Evolutionary conservation across 2,797 vertebrate genomes (phyloP).

Genomic region (Atherinosoma microstoma): DNA sequence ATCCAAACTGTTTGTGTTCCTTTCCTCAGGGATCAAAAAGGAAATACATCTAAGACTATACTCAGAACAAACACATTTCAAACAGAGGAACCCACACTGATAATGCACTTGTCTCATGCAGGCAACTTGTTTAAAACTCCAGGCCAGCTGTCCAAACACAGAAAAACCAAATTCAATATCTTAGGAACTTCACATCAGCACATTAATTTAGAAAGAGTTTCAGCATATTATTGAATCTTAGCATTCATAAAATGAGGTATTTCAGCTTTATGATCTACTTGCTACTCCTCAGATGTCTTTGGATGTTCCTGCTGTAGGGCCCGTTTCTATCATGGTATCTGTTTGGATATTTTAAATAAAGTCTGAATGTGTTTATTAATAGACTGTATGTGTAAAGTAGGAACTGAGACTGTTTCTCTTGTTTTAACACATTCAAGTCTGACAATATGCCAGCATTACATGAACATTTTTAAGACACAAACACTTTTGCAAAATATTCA

Average conservation of each 20-base stretch:
- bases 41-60: conserved; percentile 56
- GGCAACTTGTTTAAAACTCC: conserved; percentile 52
- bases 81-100: conserved; percentile 62
- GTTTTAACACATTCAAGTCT: neutral
- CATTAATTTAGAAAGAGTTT: conserved; percentile 52
- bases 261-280: conserved; percentile 31
- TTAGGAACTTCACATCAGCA: conserved; percentile 43
- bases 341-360: conserved; percentile 10
- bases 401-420: neutral
- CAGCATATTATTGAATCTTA: conserved; percentile 38
- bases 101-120: conserved; percentile 58
- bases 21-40: conserved; percentile 58
- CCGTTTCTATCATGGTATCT: conserved; percentile 10
- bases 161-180: conserved; percentile 58
- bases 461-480: too few species aligned
- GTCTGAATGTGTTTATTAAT: conserved; percentile 12
- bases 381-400: neutral
- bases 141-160: conserved; percentile 77
- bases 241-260: conserved; percentile 54
- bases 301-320: conserved; percentile 5
- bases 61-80: conserved; percentile 46
- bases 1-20: conserved; percentile 63
- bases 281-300: conserved; percentile 27
- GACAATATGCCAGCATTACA: too few species aligned
- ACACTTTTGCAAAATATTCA: too few species aligned